phyloP scores from a whole-genome alignment of 2,797 vertebrate species.

The Lerista edwardsae region DNA sequence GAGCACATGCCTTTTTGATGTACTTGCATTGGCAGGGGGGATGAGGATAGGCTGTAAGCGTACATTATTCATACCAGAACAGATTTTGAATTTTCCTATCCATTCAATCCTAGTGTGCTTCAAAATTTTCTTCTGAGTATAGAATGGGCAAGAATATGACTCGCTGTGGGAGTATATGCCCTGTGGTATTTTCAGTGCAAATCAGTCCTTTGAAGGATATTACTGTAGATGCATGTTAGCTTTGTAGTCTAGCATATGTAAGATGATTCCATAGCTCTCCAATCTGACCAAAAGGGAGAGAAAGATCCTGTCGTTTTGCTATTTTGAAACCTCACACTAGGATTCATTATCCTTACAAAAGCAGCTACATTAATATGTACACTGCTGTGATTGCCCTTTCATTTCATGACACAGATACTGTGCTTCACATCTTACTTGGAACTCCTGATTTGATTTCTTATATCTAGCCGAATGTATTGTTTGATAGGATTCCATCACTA shows the following conservation, averaged over 20 bases:
- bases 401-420: not conserved
- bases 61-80: too few relatives aligned
- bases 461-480: not conserved
- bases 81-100: not conserved
- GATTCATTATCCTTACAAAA: slow-evolving; percentile 25
- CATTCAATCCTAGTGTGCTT: not conserved
- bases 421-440: not conserved
- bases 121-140: not conserved
- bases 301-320: not conserved
- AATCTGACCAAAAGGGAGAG: not conserved
- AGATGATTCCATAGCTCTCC: not conserved
- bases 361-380: not conserved
- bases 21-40: too few relatives aligned
- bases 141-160: not conserved
- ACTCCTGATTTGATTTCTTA: not conserved
- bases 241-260: not conserved
- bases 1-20: too few relatives aligned
- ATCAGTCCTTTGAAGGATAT: not conserved
- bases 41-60: too few relatives aligned
- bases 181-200: not conserved
- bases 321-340: not conserved
- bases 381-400: not conserved
- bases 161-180: not conserved
- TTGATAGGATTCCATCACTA: not conserved
- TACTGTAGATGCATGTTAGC: not conserved